Evolutionary conservation across 2,888 invertebrate genomes (phyloP), one percentile per base, ranked within the genome.

Genomic region (Monochamus alternatus): DNA sequence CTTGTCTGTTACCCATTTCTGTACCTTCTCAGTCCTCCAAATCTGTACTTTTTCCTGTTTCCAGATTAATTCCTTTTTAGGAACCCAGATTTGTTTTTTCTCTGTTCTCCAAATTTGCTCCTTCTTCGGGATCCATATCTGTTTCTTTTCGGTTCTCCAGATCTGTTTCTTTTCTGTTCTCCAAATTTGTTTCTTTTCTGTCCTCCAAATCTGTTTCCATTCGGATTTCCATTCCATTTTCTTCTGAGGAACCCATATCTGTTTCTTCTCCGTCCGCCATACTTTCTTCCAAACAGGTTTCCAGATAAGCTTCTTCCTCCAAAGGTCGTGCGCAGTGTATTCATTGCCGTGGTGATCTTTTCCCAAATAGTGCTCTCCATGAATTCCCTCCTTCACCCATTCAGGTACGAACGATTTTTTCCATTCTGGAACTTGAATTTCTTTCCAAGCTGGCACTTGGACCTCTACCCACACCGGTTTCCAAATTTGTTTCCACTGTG

Each of bases 241-340:
- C 85, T 93, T 93, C 82, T 92, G 91, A 7, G 92, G 91, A 47
- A 93, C 90, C 93, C 93, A 94, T 69, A 93, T 92, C 87, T 94
- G 92, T 82, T 93, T 93, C 87, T 95, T 94, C 55, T 92, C 93
- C 31, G 92, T 90, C 80, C 94, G 94, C 93, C 93, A 95, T 80
- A 94, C 92, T 85, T 95, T 95, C 84, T 95, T 95, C 95, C 95
- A 95, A 32, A 93, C 89, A 0, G 94, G 93, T 87, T 95, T 94
- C 95, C 95, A 95, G 5, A 94, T 90, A 3, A 95, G 89, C 86
- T 94, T 95, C 89, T 95, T 95, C 89, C 94, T 95, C 95, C 95
- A 95, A 51, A 95, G 88, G 87, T 95, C 95, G 83, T 95, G 95
- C 59, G 95, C 94, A 30, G 94, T 95, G 84, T 95, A 95, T 86